A percentile compares a stretch with the other conserved stretches of the same genome.
Conservation (phyloP, 2,797 vertebrate species). For the Smutsia temminckii region DNA sequence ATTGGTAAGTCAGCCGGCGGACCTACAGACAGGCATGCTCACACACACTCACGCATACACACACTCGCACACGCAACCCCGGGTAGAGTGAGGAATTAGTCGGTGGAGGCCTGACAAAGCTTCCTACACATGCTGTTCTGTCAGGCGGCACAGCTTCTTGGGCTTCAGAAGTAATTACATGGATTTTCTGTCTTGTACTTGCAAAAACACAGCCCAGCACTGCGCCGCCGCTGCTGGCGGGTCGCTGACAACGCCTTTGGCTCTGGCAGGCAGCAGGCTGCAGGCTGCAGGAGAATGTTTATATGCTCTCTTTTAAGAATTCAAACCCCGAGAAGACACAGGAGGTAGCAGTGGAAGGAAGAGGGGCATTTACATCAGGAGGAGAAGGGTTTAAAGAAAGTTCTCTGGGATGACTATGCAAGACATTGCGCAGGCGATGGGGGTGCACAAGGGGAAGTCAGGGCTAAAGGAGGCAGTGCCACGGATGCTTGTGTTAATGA, state of each 20-base stretch:
- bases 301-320: conserved; percentile 84
- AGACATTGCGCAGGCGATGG: neutral
- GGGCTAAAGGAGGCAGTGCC: neutral
- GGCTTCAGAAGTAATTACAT: conserved; percentile 99
- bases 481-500: neutral
- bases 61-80: conserved; percentile 50
- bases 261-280: conserved; percentile 87
- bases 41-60: neutral
- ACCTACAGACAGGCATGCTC: neutral
- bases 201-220: conserved; percentile 97
- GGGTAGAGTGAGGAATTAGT: conserved; percentile 86
- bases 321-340: conserved; percentile 75
- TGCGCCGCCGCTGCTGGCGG: conserved; percentile 90
- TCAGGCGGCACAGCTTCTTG: conserved; percentile 94
- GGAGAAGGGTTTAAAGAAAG: neutral
- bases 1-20: conserved; percentile 56
- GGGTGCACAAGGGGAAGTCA: neutral
- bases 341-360: conserved; percentile 57
- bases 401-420: conserved; percentile 4
- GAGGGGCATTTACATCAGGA: neutral
- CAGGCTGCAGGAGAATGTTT: conserved; percentile 85
- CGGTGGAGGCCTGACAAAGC: conserved; percentile 91
- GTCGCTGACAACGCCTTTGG: conserved; percentile 91
- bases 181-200: conserved; percentile 99
- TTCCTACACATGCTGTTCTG: conserved; percentile 94